phyloP scores from a whole-genome alignment of 2,888 invertebrate species.

The Meloe dianella region DNA sequence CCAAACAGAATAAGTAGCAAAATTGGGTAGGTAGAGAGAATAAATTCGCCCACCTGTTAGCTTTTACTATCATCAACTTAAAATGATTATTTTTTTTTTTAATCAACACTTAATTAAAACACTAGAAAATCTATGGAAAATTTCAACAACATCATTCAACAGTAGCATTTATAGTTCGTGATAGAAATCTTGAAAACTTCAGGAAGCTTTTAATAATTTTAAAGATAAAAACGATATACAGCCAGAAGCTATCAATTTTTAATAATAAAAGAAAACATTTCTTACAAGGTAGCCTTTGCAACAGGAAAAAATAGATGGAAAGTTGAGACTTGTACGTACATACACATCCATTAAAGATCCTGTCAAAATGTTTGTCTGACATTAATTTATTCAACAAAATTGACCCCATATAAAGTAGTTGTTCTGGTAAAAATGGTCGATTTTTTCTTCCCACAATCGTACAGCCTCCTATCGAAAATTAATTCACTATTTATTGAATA shows the following conservation, averaged over 20 bases:
- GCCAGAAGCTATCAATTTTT: constrained; percentile 21
- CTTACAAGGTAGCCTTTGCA: constrained; percentile 6
- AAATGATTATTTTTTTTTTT: too few species aligned
- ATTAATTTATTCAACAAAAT: constrained; percentile 25
- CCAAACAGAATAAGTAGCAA: neutral
- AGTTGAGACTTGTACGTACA: constrained; percentile 9
- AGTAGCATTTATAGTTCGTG: constrained; percentile 24
- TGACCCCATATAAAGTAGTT: constrained; percentile 23
- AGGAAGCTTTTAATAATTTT: constrained; percentile 40
- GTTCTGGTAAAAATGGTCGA: constrained; percentile 13
- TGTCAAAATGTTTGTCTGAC: constrained; percentile 24
- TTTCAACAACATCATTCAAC: neutral
- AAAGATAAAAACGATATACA: constrained; percentile 20
- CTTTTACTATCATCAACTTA: constrained; percentile 39
- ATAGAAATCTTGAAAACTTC: constrained; percentile 42
- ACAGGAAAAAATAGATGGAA: constrained; percentile 18
- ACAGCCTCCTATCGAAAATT: constrained; percentile 35
- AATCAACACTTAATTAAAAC: neutral
- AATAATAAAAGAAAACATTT: neutral
- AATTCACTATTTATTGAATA: constrained; percentile 34
- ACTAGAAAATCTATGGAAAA: neutral
- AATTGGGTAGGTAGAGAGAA: constrained; percentile 12
- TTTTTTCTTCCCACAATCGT: neutral
- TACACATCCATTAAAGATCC: constrained; percentile 23
- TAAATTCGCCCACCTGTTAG: constrained; percentile 56